Base-by-base conservation (phyloP, 2,888 invertebrate genomes). In the Metallyticus violacea region DNA sequence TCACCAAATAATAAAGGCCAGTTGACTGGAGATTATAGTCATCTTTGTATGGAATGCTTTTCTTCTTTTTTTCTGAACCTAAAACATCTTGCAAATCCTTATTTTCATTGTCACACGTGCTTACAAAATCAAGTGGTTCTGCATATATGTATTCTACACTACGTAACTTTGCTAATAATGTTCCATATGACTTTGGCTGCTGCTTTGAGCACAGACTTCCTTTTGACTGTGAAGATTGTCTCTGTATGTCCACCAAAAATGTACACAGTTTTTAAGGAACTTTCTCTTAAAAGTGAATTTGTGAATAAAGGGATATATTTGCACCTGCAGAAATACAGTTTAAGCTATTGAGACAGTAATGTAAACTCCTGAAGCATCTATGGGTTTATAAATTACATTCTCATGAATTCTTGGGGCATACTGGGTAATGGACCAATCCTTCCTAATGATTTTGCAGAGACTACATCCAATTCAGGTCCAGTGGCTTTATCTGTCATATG, bases 131-230 rank as follows among this genome's bases (percentile, higher is more conserved):
- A 90, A 92, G 94, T 0, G 95, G 95, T 89, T 94, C 94, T 88
- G 95, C 95, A 90, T 95, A 95, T 29, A 95, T 94, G 89, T 94
- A 95, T 89, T 95, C 94, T 30, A 93, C 91, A 62, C 89, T 89
- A 77, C 90, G 90, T 3, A 88, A 77, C 25, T 82, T 85, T 9
- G 81, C 29, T n/a, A 83, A n/a, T 28, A 88, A n/a, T 25, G 84
- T 80, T 26, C 81, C 85, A 40, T 85, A 81, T 76, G 62, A 30
- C 79, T 30, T 85, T n/a, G 26, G 79, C 26, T 29, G 22, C 78
- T 7, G 62, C 29, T 30, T 29, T 82, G n/a, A n/a, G n/a, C n/a
- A n/a, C n/a, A n/a, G n/a, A n/a, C n/a, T n/a, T n/a, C n/a, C 26
- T 40, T 77, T 25, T 77, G 22, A 26, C 62, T 77, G 22, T 22